Base-by-base conservation (phyloP, 2,113 vertebrate genomes). In the Poeciliopsis retropinna region DNA sequence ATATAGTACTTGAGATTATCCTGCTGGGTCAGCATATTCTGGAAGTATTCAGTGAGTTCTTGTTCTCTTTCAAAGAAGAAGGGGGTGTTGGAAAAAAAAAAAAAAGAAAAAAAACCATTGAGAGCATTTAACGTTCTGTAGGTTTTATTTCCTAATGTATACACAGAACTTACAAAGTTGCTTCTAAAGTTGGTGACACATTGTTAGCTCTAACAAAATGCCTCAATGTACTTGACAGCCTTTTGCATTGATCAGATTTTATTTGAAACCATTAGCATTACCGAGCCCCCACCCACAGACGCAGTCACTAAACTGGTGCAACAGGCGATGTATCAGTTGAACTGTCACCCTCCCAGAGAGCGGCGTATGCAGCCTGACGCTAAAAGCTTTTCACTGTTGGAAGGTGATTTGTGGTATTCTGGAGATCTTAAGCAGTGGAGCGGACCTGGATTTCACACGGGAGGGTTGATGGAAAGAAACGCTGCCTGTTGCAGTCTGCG, bases 311-410 rank as follows among this genome's bases (percentile, higher is more conserved):
- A 85, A 86, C 73, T 80, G 80, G 77, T 72, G 65, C 54, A 57
- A 32, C 22, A 61, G 71, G 70, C 64, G 76, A 78, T 81, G 76
- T 79, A 87, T 84, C 77, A 79, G 67, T 34, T 67, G 69, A 79
- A 75, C 76, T 64, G 72, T 73, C 79, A 60, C 61, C 64, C 62
- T 71, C 62, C 13, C 69, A 27, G 27, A 61, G 67, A 63, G 64
- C 34, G 34, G 10, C 41, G 74, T 76, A 57, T 67, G 69, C 66
- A 60, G 73, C 73, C 81, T 73, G 72, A 81, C 12, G 47, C 69
- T 89, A 81, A 91, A 84, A 89, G 79, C 79, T 69, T 87, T 89
- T 81, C 60, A 60, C 78, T 81, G 74, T 88, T 78, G 60, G 69
- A 72, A 76, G 77, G 68, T 77, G 85, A 85, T 85, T 87, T 86